Evolutionary conservation across 2,888 invertebrate genomes (phyloP).

Genomic region (Acronicta aceris): DNA sequence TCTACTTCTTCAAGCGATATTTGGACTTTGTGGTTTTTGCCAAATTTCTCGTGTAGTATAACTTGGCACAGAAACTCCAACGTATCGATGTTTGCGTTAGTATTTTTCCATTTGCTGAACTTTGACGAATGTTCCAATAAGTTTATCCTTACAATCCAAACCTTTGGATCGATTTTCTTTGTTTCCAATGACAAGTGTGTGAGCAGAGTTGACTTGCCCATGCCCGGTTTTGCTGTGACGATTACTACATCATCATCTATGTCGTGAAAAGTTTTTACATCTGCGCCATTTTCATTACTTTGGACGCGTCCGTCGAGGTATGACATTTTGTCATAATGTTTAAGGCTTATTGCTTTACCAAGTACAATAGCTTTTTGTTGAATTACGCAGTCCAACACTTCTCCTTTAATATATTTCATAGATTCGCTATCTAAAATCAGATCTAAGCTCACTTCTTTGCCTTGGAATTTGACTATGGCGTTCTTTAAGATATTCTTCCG

Average conservation of each 20-base stretch:
- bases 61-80: conserved; percentile 18
- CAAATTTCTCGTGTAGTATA: conserved; percentile 4
- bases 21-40: neutral
- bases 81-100: neutral
- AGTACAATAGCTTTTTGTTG: conserved; percentile 17
- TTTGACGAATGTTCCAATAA: conserved; percentile 26
- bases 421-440: conserved; percentile 15
- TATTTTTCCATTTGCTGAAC: conserved; percentile 24
- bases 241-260: conserved; percentile 18
- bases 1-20: conserved; percentile 6
- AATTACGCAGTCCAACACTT: conserved; percentile 21
- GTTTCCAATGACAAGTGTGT: conserved; percentile 40
- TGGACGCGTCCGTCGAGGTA: conserved; percentile 31
- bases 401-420: conserved; percentile 18
- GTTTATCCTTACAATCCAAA: conserved; percentile 45
- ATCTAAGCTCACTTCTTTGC: conserved; percentile 15
- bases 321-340: conserved; percentile 31
- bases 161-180: conserved; percentile 18
- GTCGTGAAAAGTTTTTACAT: conserved; percentile 18
- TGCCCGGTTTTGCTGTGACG: conserved; percentile 46
- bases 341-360: conserved; percentile 10
- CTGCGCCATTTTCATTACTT: neutral
- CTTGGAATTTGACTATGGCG: conserved; percentile 27
- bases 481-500: conserved; percentile 15
- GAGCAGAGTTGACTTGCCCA: conserved; percentile 54